A percentile compares a stretch with the other conserved stretches of the same genome.
These are phyloP conservation scores for Coremacera marginata DNA, from an alignment of 2,888 invertebrate genomes.

Conservation along the genomic window DNA sequence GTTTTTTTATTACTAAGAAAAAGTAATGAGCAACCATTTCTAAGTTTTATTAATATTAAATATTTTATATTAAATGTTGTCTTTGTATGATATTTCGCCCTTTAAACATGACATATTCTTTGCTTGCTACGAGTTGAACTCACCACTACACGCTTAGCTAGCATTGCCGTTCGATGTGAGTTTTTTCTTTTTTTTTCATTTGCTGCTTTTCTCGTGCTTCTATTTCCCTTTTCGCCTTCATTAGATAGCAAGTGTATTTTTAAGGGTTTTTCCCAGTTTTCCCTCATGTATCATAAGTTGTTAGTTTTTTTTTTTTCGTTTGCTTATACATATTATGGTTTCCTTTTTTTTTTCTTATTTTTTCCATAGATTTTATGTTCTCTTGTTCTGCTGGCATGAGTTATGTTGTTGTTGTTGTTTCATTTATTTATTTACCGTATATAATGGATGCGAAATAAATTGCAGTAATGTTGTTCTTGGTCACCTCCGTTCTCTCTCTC, in stretches of 20 bases:
- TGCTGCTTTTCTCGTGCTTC: neutral
- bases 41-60: no score
- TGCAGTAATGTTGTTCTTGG: constrained; percentile 41
- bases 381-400: neutral
- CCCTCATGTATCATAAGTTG: no score
- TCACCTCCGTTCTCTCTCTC: neutral
- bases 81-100: no score
- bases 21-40: no score
- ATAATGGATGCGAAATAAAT: constrained; percentile 44
- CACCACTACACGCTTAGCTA: no score
- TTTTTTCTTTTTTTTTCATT: neutral
- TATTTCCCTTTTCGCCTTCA: neutral
- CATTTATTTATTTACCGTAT: constrained; percentile 39
- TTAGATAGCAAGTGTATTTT: constrained; percentile 20
- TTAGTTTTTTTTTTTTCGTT: no score
- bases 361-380: neutral
- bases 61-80: no score
- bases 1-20: no score
- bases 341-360: neutral
- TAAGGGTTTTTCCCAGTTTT: constrained; percentile 20
- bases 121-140: no score
- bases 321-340: no score
- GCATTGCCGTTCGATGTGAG: no score
- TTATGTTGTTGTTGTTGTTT: constrained; percentile 30
- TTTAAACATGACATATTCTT: no score